Evolutionary conservation across 2,113 vertebrate species (phyloP), one percentile per base, ranked within the genome.

Genomic region (Callithrix jacchus): DNA sequence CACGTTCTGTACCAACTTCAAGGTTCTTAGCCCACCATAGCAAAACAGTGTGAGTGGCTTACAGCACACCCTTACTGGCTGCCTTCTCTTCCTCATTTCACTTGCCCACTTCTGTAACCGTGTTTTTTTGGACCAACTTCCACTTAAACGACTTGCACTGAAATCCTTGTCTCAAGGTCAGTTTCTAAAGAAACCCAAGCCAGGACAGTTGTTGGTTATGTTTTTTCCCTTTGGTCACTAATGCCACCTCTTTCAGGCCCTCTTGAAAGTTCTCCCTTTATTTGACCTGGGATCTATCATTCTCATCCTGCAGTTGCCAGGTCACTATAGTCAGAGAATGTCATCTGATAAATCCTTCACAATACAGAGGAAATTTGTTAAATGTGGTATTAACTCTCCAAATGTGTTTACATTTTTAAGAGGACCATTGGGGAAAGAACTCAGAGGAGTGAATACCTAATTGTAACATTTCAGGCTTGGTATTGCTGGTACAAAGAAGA

Each of bases 321-420:
- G 27, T 58, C 70, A 47, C 32, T 23, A 25, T 25, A 76, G 5
- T 27, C 54, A 81, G 49, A 88, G 42, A 93, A 56, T 3, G 35
- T 16, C 11, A 32, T 49, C 32, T 21, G 14, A 30, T 37, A 80
- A 85, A 54, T 52, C 70, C 27, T 49, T 40, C 40, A 74, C 54
- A 45, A 40, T 16, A 42, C 8, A 83, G 30, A 89, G 12, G 8
- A 80, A 54, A 54, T 70, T 70, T n/a, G 27, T 20, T 92, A n/a
- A 40, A 73, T 58, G 25, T 37, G 25, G 4, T 90, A 13, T 58
- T 77, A 40, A 68, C 47, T 47, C n/a, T 93, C 20, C 61, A 73
- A 4, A 32, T 47, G 25, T 77, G 58, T 93, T 89, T 97, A 45
- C n/a, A 86, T 86, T 81, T 86, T 89, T 68, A 91, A 91, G 52